These are phyloP conservation scores for Stegodyphus mimosarum DNA, from an alignment of 1,140 invertebrate species.

Conservation along the genomic window DNA sequence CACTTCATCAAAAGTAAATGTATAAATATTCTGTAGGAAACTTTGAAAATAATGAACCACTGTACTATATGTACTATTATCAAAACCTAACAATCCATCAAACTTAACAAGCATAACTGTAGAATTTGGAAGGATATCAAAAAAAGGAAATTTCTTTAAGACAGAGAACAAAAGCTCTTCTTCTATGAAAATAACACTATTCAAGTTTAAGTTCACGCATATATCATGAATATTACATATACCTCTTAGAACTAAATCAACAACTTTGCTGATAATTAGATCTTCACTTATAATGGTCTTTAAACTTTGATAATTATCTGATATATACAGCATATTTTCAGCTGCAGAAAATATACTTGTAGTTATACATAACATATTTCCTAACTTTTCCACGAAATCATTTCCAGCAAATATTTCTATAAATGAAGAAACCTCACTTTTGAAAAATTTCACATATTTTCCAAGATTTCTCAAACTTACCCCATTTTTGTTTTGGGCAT, in stretches of 20 bases:
- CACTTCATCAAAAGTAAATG: slow-evolving; percentile 3
- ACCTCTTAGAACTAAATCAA: slow-evolving; percentile 17
- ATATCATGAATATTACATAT: slow-evolving; percentile 11
- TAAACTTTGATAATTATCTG: not conserved
- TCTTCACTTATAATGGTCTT: slow-evolving; percentile 9
- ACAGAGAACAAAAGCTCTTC: not conserved
- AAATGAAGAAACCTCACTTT: slow-evolving; percentile 2
- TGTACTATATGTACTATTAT: not conserved
- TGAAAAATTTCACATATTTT: slow-evolving; percentile 26
- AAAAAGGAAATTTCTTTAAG: slow-evolving; percentile 3
- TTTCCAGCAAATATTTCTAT: slow-evolving; percentile 7
- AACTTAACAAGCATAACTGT: not conserved
- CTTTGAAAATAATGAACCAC: slow-evolving; percentile 22
- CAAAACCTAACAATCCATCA: slow-evolving; percentile 5
- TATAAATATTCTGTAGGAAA: slow-evolving; percentile 8
- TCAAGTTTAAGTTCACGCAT: slow-evolving; percentile 16
- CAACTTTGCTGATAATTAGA: slow-evolving; percentile 8
- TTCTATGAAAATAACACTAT: slow-evolving; percentile 1
- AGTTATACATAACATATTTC: slow-evolving; percentile 6
- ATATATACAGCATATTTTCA: not conserved
- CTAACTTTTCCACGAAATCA: not conserved
- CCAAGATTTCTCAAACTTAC: not conserved
- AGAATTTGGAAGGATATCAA: not conserved
- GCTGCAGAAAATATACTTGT: not conserved
- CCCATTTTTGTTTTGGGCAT: not conserved